These are phyloP conservation scores for Sula dactylatra DNA, from an alignment of 2,113 vertebrate genomes.

Conservation along the genomic window DNA sequence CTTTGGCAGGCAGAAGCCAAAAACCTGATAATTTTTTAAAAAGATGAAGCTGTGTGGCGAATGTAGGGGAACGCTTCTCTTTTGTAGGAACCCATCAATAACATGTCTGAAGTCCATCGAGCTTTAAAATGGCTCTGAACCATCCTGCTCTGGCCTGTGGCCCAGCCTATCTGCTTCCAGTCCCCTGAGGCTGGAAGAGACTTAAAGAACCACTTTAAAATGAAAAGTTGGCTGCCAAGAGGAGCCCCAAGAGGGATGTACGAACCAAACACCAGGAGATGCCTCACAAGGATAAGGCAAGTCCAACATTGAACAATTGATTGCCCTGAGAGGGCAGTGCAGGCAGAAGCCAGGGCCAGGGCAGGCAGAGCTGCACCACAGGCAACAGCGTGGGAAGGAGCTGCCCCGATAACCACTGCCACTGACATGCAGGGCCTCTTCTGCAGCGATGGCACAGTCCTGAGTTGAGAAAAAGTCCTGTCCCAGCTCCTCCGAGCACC, in stretches of 20 bases:
- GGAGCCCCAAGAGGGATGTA: neutral
- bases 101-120: fast-evolving
- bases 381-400: neutral
- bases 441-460: fast-evolving
- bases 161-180: neutral
- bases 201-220: neutral
- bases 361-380: fast-evolving
- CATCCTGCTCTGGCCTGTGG: neutral
- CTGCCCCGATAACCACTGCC: neutral
- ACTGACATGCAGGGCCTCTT: neutral
- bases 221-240: neutral
- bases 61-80: neutral
- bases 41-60: neutral
- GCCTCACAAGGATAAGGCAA: neutral
- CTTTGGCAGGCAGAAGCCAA: neutral
- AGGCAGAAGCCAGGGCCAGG: neutral
- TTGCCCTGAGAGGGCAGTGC: fast-evolving
- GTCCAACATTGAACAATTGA: fast-evolving
- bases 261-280: neutral
- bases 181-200: neutral
- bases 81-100: neutral
- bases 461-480: neutral
- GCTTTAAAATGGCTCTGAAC: neutral
- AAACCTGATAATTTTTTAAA: neutral
- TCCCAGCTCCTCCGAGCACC: neutral